Evolutionary conservation across 2,113 vertebrate species (phyloP).

Genomic region (Suricata suricatta): DNA sequence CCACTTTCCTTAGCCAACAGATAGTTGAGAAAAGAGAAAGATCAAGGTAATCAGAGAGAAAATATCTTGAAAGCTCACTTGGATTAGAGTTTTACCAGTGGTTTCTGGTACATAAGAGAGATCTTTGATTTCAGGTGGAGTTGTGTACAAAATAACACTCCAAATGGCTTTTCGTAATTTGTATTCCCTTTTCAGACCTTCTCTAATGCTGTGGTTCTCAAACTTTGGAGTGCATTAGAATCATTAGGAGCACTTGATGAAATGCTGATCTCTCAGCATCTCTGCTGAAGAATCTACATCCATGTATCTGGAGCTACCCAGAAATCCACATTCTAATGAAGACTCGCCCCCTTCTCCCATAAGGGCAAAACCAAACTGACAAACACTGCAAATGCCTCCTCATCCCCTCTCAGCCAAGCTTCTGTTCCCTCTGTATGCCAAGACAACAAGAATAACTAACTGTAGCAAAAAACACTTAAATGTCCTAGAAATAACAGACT

Average conservation of each 20-base stretch:
- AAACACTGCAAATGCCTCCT: neutral
- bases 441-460: neutral
- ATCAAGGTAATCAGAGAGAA: conserved; percentile 17
- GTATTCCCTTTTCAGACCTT: neutral
- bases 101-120: neutral
- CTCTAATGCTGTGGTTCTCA: neutral
- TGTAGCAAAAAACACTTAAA: neutral
- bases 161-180: neutral
- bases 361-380: neutral
- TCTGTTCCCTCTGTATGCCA: neutral
- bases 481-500: neutral
- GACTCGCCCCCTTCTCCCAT: neutral
- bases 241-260: neutral
- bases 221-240: neutral
- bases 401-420: neutral
- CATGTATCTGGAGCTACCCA: neutral
- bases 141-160: neutral
- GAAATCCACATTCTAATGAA: neutral
- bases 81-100: neutral
- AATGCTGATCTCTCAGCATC: neutral
- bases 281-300: neutral
- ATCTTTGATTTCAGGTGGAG: conserved; percentile 15
- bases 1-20: neutral
- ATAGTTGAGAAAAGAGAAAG: neutral
- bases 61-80: neutral